These are phyloP conservation scores for Paralvinella palmiformis DNA, from an alignment of 1,140 invertebrate genomes.

Conservation along the genomic window DNA sequence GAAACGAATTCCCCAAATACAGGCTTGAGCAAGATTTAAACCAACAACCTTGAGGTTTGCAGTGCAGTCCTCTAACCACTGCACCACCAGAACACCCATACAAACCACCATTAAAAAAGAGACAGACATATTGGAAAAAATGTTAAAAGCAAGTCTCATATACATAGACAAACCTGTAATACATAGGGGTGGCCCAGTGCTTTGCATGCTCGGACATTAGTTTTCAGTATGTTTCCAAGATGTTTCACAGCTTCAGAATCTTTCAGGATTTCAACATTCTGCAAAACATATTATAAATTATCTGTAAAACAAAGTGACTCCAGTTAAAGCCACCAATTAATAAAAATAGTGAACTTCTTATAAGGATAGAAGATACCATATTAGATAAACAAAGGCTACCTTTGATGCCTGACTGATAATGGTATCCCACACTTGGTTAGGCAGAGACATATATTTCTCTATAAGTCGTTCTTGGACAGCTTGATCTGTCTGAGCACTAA, in stretches of 20 bases:
- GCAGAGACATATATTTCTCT: conserved; percentile 94
- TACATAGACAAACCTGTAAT: conserved; percentile 61
- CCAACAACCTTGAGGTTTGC: too few relatives aligned
- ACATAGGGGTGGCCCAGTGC: conserved; percentile 95
- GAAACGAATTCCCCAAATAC: too few relatives aligned
- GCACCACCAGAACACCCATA: too few relatives aligned
- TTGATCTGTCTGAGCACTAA: conserved; percentile 87
- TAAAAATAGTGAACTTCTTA: background rate
- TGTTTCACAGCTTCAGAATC: conserved; percentile 96
- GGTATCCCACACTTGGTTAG: conserved; percentile 99
- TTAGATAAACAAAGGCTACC: conserved; percentile 2
- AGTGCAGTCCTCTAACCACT: too few relatives aligned
- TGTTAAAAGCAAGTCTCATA: background rate
- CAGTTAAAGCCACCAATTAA: background rate
- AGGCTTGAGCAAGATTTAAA: too few relatives aligned
- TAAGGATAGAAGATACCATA: background rate
- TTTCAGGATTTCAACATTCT: conserved; percentile 93
- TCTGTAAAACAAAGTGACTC: conserved; percentile 21
- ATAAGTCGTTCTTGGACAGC: conserved; percentile 83
- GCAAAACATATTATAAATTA: conserved; percentile 26
- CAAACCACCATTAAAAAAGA: too few relatives aligned
- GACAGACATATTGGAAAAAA: too few relatives aligned
- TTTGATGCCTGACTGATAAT: conserved; percentile 86
- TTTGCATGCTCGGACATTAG: conserved; percentile 96
- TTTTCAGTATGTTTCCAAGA: conserved; percentile 95